A percentile compares a stretch with the other conserved stretches of the same genome.
Conservation (phyloP, 2,888 invertebrate species). For the Eilema griseolum region DNA sequence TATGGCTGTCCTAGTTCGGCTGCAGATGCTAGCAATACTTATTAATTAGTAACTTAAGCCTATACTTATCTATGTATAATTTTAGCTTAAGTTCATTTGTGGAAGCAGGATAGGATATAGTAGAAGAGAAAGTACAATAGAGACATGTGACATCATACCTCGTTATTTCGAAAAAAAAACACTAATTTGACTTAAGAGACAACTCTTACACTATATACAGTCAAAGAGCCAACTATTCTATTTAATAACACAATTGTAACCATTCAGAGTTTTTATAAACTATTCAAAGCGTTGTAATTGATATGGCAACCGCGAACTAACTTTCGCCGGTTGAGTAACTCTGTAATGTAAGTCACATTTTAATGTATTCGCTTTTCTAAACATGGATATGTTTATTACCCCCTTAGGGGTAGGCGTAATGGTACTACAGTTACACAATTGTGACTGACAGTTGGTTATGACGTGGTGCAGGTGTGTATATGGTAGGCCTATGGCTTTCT, state of each 20-base stretch:
- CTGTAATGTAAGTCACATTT: slow-evolving; percentile 28
- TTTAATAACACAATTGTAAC: slow-evolving; percentile 6
- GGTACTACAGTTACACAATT: neutral
- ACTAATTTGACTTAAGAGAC: no score
- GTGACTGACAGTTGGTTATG: neutral
- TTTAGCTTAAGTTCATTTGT: no score
- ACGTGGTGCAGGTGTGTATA: neutral
- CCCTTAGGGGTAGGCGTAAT: slow-evolving; percentile 25
- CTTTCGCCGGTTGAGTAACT: slow-evolving; percentile 56
- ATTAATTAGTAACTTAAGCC: no score
- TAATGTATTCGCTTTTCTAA: slow-evolving; percentile 44
- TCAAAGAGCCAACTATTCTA: neutral
- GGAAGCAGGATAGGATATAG: no score
- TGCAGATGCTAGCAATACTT: no score
- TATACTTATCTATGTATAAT: no score
- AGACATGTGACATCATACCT: no score
- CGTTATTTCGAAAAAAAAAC: no score
- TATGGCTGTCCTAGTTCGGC: no score
- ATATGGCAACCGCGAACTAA: slow-evolving; percentile 45
- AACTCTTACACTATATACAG: no score
- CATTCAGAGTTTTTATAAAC: slow-evolving; percentile 18
- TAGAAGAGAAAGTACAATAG: no score
- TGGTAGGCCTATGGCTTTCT: neutral
- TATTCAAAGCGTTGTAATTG: slow-evolving; percentile 51
- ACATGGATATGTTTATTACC: slow-evolving; percentile 29